Base-by-base conservation (phyloP, 1,140 invertebrate genomes). In the Drosophila sp. region DNA sequence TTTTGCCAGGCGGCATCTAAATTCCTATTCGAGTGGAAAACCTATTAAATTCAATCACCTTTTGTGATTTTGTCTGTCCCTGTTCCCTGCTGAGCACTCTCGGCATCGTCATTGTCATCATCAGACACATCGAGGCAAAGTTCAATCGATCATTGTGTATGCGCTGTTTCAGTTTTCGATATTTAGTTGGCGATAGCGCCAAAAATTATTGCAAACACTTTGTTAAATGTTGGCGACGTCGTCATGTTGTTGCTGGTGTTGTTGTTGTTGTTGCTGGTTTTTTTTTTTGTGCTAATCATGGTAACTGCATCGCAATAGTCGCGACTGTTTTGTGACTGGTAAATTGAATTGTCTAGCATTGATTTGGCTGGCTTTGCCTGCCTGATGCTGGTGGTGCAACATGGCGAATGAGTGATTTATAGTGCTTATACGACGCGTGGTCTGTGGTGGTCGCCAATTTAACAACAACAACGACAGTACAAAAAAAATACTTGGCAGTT, bases 121-220 rank as follows among this genome's bases (percentile, higher is more conserved):
- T 71, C 65, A 76, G 44, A 50, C 44, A 50, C 8, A 47, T 17
- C 44, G 25, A 50, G 75, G 61, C 83, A 87, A 89, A 87, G 84
- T 87, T 87, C 83, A 89, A 87, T 87, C 83, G 83, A 87, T 87
- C 84, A 87, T 89, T 87, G 66, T 32, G 67, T 38, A 56, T 57
- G 75, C 75, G 75, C 75, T 79, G 80, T 82, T 27, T 7, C 25
- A 8, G 17, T 17, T 38, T 50, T 50, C 80, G 82, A 86, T 86
- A 86, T 86, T 87, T 87, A 86, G 83, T 70, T 27, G 72, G 72
- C 76, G 83, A 87, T 87, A 87, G 84, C 79, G 80, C 70, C 79
- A 80, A 81, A 60, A 87, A 87, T 87, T 87, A 87, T 87, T 84
- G 83, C 83, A 87, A 87, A 81, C 83, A 89, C 79, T 87, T 87